Evolutionary conservation across 2,113 vertebrate genomes (phyloP).

Genomic region (Phaethon lepturus): DNA sequence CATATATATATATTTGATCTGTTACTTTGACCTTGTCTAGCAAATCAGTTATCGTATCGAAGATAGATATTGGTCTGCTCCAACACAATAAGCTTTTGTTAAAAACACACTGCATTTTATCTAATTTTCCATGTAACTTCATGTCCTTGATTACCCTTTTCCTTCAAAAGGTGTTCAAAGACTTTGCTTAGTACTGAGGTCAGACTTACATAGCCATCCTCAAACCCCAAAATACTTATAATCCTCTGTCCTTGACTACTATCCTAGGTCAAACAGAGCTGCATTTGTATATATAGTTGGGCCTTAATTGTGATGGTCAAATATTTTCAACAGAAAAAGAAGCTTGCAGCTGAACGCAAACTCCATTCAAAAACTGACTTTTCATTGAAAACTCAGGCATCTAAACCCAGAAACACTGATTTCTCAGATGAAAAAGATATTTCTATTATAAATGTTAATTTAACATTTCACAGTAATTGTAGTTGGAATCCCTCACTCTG

Average conservation of each 20-base stretch:
- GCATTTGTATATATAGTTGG: neutral
- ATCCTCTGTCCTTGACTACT: neutral
- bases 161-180: neutral
- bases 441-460: neutral
- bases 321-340: neutral
- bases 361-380: neutral
- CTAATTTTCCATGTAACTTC: neutral
- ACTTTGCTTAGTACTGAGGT: neutral
- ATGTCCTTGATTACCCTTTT: neutral
- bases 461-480: neutral
- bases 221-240: neutral
- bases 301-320: neutral
- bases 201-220: neutral
- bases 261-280: neutral
- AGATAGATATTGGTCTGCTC: neutral
- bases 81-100: neutral
- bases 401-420: neutral
- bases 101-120: neutral
- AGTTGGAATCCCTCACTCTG: neutral
- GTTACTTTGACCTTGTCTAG: neutral
- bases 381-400: neutral
- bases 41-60: slow-evolving; percentile 34
- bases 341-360: neutral
- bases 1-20: neutral
- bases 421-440: neutral